A percentile compares a stretch with the other conserved stretches of the same genome.
These are phyloP conservation scores for Anas georgica DNA, from an alignment of 2,797 vertebrate genomes.

Conservation along the genomic window DNA sequence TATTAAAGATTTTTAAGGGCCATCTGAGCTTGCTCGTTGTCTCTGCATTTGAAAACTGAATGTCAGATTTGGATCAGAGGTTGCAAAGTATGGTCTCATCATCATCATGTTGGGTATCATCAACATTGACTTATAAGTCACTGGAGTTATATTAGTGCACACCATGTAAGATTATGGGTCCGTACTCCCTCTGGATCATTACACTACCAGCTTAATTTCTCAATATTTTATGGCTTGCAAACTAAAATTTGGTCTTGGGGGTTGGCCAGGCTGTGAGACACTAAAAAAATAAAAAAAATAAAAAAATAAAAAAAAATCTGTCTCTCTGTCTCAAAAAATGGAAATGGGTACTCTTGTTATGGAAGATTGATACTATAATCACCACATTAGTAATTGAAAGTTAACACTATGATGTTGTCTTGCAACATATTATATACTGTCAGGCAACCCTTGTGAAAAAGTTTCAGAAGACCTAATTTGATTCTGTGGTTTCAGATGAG, in stretches of 20 bases:
- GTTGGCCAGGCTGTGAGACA: neutral
- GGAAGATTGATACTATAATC: neutral
- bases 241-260: neutral
- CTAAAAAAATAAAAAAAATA: neutral
- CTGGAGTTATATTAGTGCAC: neutral
- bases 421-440: neutral
- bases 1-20: neutral
- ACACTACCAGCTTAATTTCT: neutral
- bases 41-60: neutral
- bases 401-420: neutral
- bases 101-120: neutral
- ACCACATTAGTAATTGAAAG: neutral
- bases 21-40: neutral
- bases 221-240: neutral
- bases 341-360: neutral
- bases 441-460: neutral
- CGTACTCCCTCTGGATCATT: neutral
- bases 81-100: neutral
- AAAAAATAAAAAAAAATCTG: too few species aligned
- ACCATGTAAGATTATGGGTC: neutral
- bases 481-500: neutral
- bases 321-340: neutral
- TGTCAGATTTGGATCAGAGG: neutral
- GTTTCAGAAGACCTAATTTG: neutral
- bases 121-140: neutral